A percentile compares a stretch with the other conserved stretches of the same genome.
Conservation (phyloP, 2,797 vertebrate genomes). For the Leptodactylus fallax region DNA sequence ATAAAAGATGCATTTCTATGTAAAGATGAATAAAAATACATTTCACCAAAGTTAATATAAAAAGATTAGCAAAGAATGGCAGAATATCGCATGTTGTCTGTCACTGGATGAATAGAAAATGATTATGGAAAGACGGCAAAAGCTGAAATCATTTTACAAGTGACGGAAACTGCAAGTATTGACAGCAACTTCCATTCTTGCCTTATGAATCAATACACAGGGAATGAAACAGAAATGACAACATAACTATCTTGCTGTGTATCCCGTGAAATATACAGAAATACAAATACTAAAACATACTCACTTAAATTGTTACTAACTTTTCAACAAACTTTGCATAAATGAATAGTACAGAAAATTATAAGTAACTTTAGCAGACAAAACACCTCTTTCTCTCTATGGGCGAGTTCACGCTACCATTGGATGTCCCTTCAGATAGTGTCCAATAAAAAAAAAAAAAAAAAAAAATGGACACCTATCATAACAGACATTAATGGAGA, state of each 20-base stretch:
- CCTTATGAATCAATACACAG: slow-evolving; percentile 49
- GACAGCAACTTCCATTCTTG: slow-evolving; percentile 50
- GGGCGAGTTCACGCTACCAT: too few species aligned
- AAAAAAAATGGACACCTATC: too few species aligned
- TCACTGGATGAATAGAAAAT: slow-evolving; percentile 58
- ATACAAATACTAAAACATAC: neutral
- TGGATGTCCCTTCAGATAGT: too few species aligned
- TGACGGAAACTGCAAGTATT: slow-evolving; percentile 54
- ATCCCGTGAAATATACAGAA: neutral
- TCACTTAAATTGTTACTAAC: neutral
- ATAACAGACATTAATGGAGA: too few species aligned
- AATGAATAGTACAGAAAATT: too few species aligned
- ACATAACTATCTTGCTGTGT: too few species aligned
- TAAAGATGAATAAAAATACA: slow-evolving; percentile 61
- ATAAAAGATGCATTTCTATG: slow-evolving; percentile 64
- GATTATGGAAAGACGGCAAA: slow-evolving; percentile 59
- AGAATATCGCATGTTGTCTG: slow-evolving; percentile 56
- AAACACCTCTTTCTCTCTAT: too few species aligned
- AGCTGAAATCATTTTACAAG: slow-evolving; percentile 59
- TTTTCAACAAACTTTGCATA: too few species aligned
- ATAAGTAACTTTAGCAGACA: too few species aligned
- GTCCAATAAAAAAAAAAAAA: too few species aligned
- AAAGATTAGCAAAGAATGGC: slow-evolving; percentile 61
- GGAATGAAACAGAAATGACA: slow-evolving; percentile 39
- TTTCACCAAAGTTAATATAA: slow-evolving; percentile 59